phyloP scores from a whole-genome alignment of 2,797 vertebrate species.

The Siniperca scherzeri region DNA sequence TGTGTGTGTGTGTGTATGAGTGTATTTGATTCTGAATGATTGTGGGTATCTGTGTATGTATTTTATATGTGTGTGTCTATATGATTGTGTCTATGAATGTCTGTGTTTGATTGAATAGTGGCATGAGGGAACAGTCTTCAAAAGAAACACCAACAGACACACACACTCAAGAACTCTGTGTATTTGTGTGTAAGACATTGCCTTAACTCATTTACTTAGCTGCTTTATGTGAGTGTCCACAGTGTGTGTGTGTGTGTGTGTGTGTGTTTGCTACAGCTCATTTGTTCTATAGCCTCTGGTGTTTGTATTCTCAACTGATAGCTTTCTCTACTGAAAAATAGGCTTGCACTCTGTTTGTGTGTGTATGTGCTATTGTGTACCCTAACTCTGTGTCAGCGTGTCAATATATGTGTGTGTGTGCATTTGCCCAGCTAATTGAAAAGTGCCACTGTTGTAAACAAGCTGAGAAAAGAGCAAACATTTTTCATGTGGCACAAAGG shows the following conservation, averaged over 20 bases:
- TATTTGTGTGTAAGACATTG: not conserved
- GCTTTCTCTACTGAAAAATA: conserved; percentile 49
- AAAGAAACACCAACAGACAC: conserved; percentile 49
- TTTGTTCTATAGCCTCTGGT: conserved; percentile 70
- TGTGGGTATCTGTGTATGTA: not conserved
- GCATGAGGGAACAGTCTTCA: conserved; percentile 54
- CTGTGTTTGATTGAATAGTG: conserved; percentile 13
- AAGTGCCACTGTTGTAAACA: conserved; percentile 72
- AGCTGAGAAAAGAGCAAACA: conserved; percentile 48
- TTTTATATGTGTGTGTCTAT: not conserved
- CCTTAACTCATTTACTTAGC: conserved; percentile 26
- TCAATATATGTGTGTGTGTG: conserved; percentile 21
- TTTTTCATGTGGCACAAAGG: conserved; percentile 51
- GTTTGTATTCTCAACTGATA: conserved; percentile 69
- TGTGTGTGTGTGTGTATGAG: not conserved
- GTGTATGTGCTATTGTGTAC: conserved; percentile 8
- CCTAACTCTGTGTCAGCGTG: conserved; percentile 7
- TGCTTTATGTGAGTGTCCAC: conserved; percentile 2
- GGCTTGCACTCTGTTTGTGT: conserved; percentile 23
- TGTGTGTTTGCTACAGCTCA: conserved; percentile 30
- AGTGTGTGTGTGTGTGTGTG: conserved; percentile 17
- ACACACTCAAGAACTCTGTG: conserved; percentile 45
- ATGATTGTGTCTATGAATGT: not conserved
- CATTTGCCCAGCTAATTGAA: conserved; percentile 71
- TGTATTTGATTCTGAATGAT: not conserved